These are phyloP conservation scores for Sebastes umbrosus DNA, from an alignment of 2,797 vertebrate genomes.

Conservation along the genomic window DNA sequence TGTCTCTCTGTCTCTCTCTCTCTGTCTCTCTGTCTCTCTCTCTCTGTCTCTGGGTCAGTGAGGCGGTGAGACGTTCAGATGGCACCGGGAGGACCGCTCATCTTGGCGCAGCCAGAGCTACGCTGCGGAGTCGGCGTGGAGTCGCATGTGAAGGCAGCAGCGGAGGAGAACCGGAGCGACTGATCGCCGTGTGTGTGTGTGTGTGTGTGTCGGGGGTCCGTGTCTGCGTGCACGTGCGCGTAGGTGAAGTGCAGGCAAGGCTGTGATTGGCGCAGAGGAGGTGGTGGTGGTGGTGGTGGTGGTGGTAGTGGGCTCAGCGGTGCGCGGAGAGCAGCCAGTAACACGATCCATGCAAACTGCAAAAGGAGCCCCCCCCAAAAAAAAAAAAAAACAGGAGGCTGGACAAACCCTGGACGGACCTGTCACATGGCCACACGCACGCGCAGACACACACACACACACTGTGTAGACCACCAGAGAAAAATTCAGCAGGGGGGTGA, in stretches of 20 bases:
- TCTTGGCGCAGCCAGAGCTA: slow-evolving; percentile 72
- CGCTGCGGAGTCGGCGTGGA: slow-evolving; percentile 48
- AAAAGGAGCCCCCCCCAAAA: slow-evolving; percentile 55
- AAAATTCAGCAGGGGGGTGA: slow-evolving; percentile 22
- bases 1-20: slow-evolving; percentile 14
- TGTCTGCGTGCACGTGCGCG: slow-evolving; percentile 44
- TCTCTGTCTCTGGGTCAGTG: slow-evolving; percentile 58
- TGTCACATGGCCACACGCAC: slow-evolving; percentile 72
- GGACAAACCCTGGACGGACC: slow-evolving; percentile 56
- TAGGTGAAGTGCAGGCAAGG: slow-evolving; percentile 33
- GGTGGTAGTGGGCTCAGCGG: slow-evolving; percentile 67
- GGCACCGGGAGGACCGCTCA: slow-evolving; percentile 70
- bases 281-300: slow-evolving; percentile 52
- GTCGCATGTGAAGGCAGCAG: slow-evolving; percentile 48
- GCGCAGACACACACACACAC: background rate
- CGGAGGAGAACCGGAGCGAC: slow-evolving; percentile 32
- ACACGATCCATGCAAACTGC: slow-evolving; percentile 74
- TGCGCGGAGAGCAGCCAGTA: slow-evolving; percentile 74
- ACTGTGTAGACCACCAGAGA: background rate
- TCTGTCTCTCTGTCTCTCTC: background rate
- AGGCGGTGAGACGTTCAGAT: slow-evolving; percentile 66
- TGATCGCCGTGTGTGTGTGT: slow-evolving; percentile 16
- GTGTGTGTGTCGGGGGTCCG: background rate
- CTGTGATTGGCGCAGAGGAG: slow-evolving; percentile 75
- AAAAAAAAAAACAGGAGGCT: slow-evolving; percentile 55